Evolutionary conservation across 2,888 invertebrate genomes (phyloP).

Genomic region (Acrobeloides nanus): DNA sequence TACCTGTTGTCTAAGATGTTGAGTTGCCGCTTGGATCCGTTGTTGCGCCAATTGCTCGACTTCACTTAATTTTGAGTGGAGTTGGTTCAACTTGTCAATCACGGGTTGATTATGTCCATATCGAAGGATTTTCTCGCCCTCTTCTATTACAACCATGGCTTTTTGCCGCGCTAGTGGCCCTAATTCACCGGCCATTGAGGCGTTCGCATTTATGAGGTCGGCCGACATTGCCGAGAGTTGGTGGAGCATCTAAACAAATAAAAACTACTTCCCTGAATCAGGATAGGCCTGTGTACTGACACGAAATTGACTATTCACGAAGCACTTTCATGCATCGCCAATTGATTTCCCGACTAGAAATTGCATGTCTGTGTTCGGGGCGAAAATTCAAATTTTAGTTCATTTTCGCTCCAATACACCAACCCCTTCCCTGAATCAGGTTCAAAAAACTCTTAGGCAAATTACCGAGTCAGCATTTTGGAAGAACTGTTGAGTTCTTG

Average conservation of each 20-base stretch:
- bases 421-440: background rate
- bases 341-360: no score
- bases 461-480: slow-evolving; percentile 34
- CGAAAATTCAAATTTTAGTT: no score
- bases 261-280: no score
- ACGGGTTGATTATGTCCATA: slow-evolving; percentile 1
- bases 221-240: slow-evolving; percentile 44
- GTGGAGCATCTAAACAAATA: slow-evolving; percentile 30
- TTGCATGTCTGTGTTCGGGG: no score
- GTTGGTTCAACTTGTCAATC: slow-evolving; percentile 4
- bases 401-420: background rate
- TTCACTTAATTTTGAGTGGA: slow-evolving; percentile 13
- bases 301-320: no score
- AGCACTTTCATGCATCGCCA: no score
- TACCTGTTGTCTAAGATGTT: no score
- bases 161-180: slow-evolving; percentile 47
- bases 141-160: slow-evolving; percentile 32
- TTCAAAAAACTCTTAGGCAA: background rate
- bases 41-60: slow-evolving; percentile 37
- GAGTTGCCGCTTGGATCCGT: slow-evolving; percentile 28
- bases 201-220: slow-evolving; percentile 43
- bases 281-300: no score
- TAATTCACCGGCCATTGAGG: slow-evolving; percentile 47
- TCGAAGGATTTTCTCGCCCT: slow-evolving; percentile 39
- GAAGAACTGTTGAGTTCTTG: slow-evolving; percentile 32